Evolutionary conservation across 2,113 vertebrate genomes (phyloP).

Genomic region (Gallinago media): DNA sequence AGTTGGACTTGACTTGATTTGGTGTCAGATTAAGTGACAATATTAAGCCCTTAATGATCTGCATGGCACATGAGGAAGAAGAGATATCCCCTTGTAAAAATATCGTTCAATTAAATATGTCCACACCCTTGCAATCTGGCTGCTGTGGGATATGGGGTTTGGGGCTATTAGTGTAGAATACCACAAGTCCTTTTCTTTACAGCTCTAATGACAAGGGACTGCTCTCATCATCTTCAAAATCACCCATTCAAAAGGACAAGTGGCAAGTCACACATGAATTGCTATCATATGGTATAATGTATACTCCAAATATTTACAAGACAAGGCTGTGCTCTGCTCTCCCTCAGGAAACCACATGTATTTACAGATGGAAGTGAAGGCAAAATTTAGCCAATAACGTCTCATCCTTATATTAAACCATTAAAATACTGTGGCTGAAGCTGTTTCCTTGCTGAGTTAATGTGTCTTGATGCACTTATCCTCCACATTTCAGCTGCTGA

Average conservation of each 20-base stretch:
- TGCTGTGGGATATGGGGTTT: not conserved
- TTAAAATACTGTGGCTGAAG: slow-evolving; percentile 9
- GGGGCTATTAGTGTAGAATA: not conserved
- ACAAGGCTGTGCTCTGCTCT: not conserved
- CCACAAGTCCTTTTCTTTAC: not conserved
- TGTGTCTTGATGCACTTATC: not conserved
- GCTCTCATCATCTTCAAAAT: slow-evolving; percentile 13
- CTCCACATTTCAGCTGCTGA: not conserved
- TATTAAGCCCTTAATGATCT: not conserved
- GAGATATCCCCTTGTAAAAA: not conserved
- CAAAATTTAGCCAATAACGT: not conserved
- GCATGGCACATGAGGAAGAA: not conserved
- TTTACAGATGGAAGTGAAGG: not conserved
- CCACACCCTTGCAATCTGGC: not conserved
- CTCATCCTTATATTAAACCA: not conserved
- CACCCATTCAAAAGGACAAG: not conserved
- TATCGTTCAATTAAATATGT: not conserved
- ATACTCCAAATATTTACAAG: slow-evolving; percentile 29
- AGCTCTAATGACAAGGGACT: not conserved
- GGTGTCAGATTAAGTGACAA: not conserved
- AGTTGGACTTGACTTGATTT: not conserved
- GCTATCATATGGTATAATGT: not conserved
- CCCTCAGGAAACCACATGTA: slow-evolving; percentile 33
- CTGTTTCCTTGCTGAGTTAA: not conserved
- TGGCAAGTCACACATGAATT: not conserved